These are phyloP conservation scores for Phyllostomus discolor DNA, from an alignment of 2,113 vertebrate genomes.

Conservation along the genomic window DNA sequence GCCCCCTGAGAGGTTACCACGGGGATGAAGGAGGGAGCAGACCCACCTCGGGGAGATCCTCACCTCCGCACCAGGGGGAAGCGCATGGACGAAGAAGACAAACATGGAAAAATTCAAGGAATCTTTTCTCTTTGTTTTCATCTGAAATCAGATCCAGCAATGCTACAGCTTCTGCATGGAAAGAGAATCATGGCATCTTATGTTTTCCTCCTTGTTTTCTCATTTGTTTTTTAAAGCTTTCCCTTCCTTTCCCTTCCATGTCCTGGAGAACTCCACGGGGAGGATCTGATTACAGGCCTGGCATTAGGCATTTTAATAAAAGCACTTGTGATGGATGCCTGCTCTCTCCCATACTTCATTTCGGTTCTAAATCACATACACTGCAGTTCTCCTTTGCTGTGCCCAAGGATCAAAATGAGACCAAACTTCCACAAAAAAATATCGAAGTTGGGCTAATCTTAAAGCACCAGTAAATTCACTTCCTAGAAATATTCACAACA, in stretches of 20 bases:
- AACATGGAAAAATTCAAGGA: background rate
- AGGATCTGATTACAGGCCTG: slow-evolving; percentile 12
- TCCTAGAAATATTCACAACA: slow-evolving; percentile 42
- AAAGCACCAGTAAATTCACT: slow-evolving; percentile 12
- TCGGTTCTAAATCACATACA: background rate
- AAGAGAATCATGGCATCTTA: background rate
- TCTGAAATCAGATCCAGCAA: background rate
- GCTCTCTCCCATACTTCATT: background rate
- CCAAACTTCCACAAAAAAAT: slow-evolving; percentile 14
- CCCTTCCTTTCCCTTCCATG: background rate
- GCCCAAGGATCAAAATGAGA: slow-evolving; percentile 44
- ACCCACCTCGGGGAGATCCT: background rate
- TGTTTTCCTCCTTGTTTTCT: background rate
- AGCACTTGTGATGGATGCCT: background rate
- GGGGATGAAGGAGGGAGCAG: background rate
- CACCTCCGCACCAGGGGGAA: background rate
- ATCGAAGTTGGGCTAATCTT: background rate
- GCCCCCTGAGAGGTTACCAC: background rate
- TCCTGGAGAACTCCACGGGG: background rate
- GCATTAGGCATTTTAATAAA: slow-evolving; percentile 14
- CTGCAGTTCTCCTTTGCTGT: background rate
- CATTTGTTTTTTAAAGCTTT: background rate
- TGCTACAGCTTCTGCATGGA: background rate
- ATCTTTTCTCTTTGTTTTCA: background rate
- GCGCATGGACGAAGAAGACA: background rate